phyloP scores from a whole-genome alignment of 1,140 invertebrate species.

The Heliconius nattereri region DNA sequence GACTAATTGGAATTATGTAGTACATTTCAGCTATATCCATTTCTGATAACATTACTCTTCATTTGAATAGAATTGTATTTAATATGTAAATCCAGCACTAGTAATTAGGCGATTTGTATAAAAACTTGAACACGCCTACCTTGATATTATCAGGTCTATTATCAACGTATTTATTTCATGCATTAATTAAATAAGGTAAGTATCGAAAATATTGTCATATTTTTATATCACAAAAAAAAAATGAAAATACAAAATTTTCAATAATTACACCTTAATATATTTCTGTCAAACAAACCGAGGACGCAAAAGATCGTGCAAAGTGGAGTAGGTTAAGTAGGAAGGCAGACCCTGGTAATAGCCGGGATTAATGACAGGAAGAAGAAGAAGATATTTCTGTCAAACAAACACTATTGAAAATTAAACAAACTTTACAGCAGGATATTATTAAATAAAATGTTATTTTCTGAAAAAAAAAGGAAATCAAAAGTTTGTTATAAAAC shows the following conservation, averaged over 20 bases:
- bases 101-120: slow-evolving; percentile 36
- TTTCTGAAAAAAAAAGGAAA: too few relatives aligned
- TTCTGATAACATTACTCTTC: slow-evolving; percentile 14
- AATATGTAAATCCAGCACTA: slow-evolving; percentile 43
- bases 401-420: too few relatives aligned
- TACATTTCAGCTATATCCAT: not conserved
- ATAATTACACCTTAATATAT: too few relatives aligned
- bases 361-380: too few relatives aligned
- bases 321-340: too few relatives aligned
- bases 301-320: too few relatives aligned
- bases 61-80: slow-evolving; percentile 32
- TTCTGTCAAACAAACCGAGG: too few relatives aligned
- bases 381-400: too few relatives aligned
- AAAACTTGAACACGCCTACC: slow-evolving; percentile 38
- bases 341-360: too few relatives aligned
- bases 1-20: not conserved
- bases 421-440: too few relatives aligned
- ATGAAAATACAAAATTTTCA: not conserved
- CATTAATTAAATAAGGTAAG: not conserved
- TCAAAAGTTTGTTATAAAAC: too few relatives aligned
- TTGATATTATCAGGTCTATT: slow-evolving; percentile 35
- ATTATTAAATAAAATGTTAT: too few relatives aligned
- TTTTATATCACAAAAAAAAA: not conserved
- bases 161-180: slow-evolving; percentile 10
- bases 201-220: not conserved